phyloP scores from a whole-genome alignment of 2,113 vertebrate genomes.

The Chrysemys picta region DNA sequence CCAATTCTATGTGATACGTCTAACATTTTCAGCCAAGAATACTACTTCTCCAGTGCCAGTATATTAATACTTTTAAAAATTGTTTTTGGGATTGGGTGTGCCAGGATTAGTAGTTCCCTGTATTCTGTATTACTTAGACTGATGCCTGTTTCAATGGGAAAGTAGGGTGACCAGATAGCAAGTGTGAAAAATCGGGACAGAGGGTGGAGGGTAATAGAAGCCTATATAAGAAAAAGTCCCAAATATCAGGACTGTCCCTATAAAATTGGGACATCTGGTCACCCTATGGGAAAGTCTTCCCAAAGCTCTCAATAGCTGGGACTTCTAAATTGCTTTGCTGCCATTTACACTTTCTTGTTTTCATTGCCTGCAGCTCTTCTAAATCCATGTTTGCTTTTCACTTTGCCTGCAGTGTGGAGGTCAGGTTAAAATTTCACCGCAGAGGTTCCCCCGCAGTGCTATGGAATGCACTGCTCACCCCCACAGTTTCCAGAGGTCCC shows the following conservation, averaged over 20 bases:
- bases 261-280: too few species aligned
- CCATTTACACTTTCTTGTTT: rapidly evolving
- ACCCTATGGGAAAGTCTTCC: rapidly evolving
- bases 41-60: not conserved
- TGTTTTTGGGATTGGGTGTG: not conserved
- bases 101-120: not conserved
- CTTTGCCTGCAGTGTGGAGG: not conserved
- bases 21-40: not conserved
- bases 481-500: not conserved
- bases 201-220: too few species aligned
- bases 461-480: not conserved
- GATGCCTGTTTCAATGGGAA: not conserved
- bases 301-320: not conserved
- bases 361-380: not conserved
- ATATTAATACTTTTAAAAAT: not conserved
- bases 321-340: rapidly evolving
- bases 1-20: not conserved
- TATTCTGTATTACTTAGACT: not conserved
- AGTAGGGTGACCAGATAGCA: too few species aligned
- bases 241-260: too few species aligned
- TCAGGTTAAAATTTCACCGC: not conserved
- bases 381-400: not conserved
- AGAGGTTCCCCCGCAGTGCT: not conserved
- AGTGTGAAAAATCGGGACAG: too few species aligned
- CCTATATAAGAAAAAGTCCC: too few species aligned